Percentiles rank a stretch among this genome's conserved stretches.
phyloP scores from a whole-genome alignment of 2,888 invertebrate species.

The Drosophila mayaguana region DNA sequence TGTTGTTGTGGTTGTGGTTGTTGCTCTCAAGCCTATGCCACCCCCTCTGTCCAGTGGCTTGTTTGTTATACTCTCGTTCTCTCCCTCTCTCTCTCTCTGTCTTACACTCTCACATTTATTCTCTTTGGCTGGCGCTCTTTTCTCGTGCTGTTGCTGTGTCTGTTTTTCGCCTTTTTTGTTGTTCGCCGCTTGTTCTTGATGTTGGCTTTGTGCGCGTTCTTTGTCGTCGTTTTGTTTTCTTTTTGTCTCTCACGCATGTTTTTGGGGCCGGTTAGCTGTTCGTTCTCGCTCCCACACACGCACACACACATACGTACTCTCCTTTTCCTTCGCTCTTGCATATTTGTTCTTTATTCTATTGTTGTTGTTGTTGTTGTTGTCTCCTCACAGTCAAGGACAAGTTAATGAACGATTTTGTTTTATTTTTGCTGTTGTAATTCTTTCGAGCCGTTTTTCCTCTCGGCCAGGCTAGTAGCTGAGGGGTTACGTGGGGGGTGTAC shows the following conservation, averaged over 20 bases:
- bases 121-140: slow-evolving; percentile 23
- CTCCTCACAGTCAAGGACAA: slow-evolving; percentile 76
- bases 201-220: slow-evolving; percentile 49
- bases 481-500: background rate
- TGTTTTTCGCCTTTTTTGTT: slow-evolving; percentile 44
- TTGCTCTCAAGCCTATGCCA: slow-evolving; percentile 34
- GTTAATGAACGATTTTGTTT: slow-evolving; percentile 76
- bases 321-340: slow-evolving; percentile 1
- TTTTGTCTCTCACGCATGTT: slow-evolving; percentile 66
- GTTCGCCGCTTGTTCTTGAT: slow-evolving; percentile 33
- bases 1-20: slow-evolving; percentile 1
- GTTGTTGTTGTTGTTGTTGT: slow-evolving; percentile 40
- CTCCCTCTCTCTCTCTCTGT: slow-evolving; percentile 4
- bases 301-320: background rate
- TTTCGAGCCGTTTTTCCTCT: slow-evolving; percentile 44
- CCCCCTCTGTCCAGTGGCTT: slow-evolving; percentile 20
- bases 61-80: slow-evolving; percentile 2
- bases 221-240: slow-evolving; percentile 41
- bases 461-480: background rate
- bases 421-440: slow-evolving; percentile 27
- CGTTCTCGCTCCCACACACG: slow-evolving; percentile 18
- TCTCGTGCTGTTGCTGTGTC: slow-evolving; percentile 46
- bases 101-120: slow-evolving; percentile 6
- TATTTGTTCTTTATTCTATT: slow-evolving; percentile 27
- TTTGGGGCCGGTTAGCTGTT: slow-evolving; percentile 67